phyloP scores from a whole-genome alignment of 2,113 vertebrate genomes.

The Megalops atlanticus region DNA sequence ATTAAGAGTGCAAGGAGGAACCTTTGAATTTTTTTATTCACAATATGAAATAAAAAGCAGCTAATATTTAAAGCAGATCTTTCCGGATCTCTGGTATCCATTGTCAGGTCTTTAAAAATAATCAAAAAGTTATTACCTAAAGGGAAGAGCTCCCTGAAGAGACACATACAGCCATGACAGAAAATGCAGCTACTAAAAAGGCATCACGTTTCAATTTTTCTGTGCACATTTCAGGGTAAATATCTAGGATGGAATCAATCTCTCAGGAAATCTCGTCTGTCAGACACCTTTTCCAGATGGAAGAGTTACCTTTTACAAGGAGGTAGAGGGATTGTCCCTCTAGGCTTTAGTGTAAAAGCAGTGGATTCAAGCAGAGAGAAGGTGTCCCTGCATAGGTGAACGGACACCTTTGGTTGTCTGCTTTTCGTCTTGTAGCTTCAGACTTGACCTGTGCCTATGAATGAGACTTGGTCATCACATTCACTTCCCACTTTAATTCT shows the following conservation, averaged over 20 bases:
- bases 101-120: neutral
- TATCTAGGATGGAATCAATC: slow-evolving; percentile 22
- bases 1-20: slow-evolving; percentile 3
- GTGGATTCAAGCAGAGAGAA: neutral
- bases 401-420: neutral
- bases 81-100: neutral
- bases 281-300: neutral
- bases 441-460: neutral
- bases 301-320: neutral
- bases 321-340: neutral
- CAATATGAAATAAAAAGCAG: neutral
- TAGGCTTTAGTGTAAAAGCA: neutral
- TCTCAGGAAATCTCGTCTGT: slow-evolving; percentile 30
- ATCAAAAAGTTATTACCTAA: neutral
- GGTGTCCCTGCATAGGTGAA: neutral
- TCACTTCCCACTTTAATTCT: too few relatives aligned
- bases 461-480: neutral
- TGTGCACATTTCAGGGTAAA: slow-evolving; percentile 18
- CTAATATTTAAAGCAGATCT: neutral
- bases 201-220: neutral
- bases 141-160: neutral
- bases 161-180: neutral
- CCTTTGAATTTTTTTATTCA: neutral
- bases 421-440: neutral
- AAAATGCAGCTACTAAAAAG: neutral